phyloP scores from a whole-genome alignment of 2,113 vertebrate species.

The Myotis davidii region DNA sequence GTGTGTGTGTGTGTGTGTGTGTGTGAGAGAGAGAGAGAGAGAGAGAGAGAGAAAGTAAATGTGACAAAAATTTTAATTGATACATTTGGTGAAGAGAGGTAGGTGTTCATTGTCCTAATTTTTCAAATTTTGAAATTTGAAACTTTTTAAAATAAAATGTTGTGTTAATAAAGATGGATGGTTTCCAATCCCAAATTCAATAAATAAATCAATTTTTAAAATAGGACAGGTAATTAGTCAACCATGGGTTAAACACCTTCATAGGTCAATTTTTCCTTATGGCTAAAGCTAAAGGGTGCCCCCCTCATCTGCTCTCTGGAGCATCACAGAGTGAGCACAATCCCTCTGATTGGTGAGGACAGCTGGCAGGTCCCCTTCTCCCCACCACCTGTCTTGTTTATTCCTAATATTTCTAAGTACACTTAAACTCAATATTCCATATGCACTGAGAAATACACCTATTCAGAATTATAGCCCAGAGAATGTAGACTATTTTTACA shows the following conservation, averaged over 20 bases:
- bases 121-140: slow-evolving; percentile 5
- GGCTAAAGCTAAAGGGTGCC: neutral
- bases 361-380: neutral
- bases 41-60: neutral
- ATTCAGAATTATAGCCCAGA: neutral
- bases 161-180: neutral
- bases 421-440: neutral
- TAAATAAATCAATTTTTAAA: neutral
- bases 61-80: neutral
- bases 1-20: neutral
- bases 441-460: neutral
- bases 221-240: neutral
- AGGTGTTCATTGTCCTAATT: neutral
- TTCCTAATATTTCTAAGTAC: neutral
- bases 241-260: neutral
- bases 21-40: neutral
- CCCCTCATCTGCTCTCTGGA: neutral
- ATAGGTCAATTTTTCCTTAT: neutral
- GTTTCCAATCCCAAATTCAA: neutral
- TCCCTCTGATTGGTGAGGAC: neutral
- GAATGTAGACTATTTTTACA: neutral
- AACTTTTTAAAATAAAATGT: neutral
- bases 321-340: neutral
- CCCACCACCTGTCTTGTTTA: neutral
- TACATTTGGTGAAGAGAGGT: neutral